phyloP scores from a whole-genome alignment of 2,113 vertebrate genomes.

The Alligator mississippiensis region DNA sequence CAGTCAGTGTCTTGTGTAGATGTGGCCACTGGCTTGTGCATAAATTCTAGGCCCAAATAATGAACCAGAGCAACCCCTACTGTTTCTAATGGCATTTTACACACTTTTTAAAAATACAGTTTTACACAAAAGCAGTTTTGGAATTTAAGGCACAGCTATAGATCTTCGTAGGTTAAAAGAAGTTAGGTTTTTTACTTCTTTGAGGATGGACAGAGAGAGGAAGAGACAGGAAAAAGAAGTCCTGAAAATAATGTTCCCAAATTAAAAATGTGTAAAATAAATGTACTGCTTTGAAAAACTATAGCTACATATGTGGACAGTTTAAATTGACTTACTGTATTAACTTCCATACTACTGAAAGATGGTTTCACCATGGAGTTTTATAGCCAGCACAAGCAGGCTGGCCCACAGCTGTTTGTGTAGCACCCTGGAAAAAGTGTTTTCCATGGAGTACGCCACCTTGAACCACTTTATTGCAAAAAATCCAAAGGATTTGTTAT shows the following conservation, averaged over 20 bases:
- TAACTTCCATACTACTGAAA: slow-evolving; percentile 62
- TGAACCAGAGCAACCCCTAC: no score
- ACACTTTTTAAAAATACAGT: no score
- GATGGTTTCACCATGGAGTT: slow-evolving; percentile 37
- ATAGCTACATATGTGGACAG: slow-evolving; percentile 56
- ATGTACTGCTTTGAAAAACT: slow-evolving; percentile 56
- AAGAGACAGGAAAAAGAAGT: neutral
- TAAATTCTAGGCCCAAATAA: no score
- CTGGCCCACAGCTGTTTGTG: slow-evolving; percentile 34
- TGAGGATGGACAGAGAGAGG: neutral
- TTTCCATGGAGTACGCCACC: slow-evolving; percentile 39
- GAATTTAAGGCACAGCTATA: no score
- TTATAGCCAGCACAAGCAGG: neutral
- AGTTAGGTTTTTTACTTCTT: neutral
- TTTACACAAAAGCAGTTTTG: no score
- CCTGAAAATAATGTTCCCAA: neutral
- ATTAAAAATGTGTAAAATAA: slow-evolving; percentile 53
- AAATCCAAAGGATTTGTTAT: slow-evolving; percentile 30
- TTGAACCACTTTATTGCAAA: slow-evolving; percentile 41
- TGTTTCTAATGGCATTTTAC: no score
- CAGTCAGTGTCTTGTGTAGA: no score
- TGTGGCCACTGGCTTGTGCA: no score
- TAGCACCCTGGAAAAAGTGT: neutral
- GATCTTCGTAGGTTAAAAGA: neutral
- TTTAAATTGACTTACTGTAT: slow-evolving; percentile 71